Evolutionary conservation across 2,888 invertebrate genomes (phyloP), one percentile per base, ranked within the genome.

Genomic region (Schrankia costaestrigalis): DNA sequence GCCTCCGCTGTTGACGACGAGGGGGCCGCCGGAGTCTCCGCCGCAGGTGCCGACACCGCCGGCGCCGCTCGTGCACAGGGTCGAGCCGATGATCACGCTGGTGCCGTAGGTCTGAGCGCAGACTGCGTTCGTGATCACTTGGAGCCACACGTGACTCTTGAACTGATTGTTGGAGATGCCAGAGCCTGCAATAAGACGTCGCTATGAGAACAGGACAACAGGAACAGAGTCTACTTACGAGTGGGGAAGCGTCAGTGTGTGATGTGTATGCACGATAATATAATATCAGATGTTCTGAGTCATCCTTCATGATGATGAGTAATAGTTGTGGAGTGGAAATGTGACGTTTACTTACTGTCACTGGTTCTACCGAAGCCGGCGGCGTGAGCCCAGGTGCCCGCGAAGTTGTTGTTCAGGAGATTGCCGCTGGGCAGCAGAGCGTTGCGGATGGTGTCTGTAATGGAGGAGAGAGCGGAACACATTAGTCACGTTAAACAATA

Each of bases 81-180:
- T 76, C 29, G 71, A 66, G 3, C 38, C 32, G 17, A 62, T 36
- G 26, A 69, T 41, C 30, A 26, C 3, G 3, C 24, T 18, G 19
- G 33, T 1, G 9, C 75, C 76, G 55, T 53, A 82, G 11, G 56
- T 33, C 19, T 43, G 49, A n/a, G 22, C 45, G 56, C 79, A 81
- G 22, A 46, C 68, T 0, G 60, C 49, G 64, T 81, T 84, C 27
- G 64, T 56, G 54, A 84, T 75, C 41, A 82, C 76, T 18, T 63
- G 68, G 48, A 89, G 72, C 22, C 66, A 65, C 31, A 87, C 85
- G 31, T 78, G 85, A 46, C 84, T 82, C 46, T 82, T 65, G 15
- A 48, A 38, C 55, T 77, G 76, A 31, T 41, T 13, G 63, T 78
- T 71, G 4, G 55, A 41, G 2, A 35, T 24, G 3, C 23, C 76